Evolutionary conservation across 2,113 vertebrate genomes (phyloP).

Genomic region (Atractosteus spatula): DNA sequence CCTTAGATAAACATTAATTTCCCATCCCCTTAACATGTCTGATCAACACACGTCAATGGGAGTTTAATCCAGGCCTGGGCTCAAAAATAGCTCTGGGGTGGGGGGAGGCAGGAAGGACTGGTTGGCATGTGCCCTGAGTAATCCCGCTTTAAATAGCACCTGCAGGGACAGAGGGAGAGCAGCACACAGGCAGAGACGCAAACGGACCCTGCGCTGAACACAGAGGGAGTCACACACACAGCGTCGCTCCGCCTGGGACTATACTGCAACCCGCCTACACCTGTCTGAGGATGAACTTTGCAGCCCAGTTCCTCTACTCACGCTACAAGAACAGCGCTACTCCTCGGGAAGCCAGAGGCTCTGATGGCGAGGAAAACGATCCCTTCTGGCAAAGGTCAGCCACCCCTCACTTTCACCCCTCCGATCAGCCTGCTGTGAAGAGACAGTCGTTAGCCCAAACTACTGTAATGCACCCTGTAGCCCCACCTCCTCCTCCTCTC

Average conservation of each 20-base stretch:
- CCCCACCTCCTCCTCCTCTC: not conserved
- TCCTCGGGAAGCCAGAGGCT: constrained; percentile 48
- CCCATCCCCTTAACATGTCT: constrained; percentile 63
- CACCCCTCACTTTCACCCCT: constrained; percentile 18
- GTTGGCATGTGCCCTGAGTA: constrained; percentile 49
- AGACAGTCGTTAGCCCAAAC: not conserved
- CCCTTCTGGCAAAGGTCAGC: constrained; percentile 95
- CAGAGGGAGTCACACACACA: constrained; percentile 14
- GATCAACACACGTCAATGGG: constrained; percentile 60
- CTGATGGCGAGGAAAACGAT: constrained; percentile 76
- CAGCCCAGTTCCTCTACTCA: constrained; percentile 79
- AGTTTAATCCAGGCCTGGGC: constrained; percentile 55
- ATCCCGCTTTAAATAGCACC: constrained; percentile 64
- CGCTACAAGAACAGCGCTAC: constrained; percentile 67
- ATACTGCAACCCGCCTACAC: constrained; percentile 9
- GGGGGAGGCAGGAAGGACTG: constrained; percentile 29
- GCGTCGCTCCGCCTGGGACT: constrained; percentile 22
- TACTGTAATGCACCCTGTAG: constrained; percentile 3
- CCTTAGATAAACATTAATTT: constrained; percentile 64
- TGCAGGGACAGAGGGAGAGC: constrained; percentile 25
- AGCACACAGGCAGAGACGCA: constrained; percentile 34
- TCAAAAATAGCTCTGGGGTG: constrained; percentile 57
- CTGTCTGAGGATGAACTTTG: constrained; percentile 79
- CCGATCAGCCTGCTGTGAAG: constrained; percentile 1
- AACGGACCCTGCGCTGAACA: constrained; percentile 26